These are phyloP conservation scores for Taphrorychus bicolor DNA, from an alignment of 2,888 invertebrate genomes.

Conservation along the genomic window DNA sequence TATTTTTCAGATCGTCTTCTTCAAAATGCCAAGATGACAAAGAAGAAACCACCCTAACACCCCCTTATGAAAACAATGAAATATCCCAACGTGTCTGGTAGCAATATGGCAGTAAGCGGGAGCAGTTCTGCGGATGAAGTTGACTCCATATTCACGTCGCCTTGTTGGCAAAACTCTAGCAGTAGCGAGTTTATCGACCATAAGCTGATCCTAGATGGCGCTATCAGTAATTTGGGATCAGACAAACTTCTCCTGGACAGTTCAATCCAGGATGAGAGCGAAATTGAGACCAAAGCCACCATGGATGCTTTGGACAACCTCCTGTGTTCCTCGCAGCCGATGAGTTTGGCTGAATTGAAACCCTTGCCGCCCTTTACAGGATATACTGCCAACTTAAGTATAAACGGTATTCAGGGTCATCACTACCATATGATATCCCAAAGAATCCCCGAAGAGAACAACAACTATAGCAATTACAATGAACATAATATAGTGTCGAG, in stretches of 20 bases:
- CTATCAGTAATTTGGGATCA: slow-evolving; percentile 62
- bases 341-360: slow-evolving; percentile 81
- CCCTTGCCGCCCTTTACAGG: slow-evolving; percentile 86
- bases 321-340: slow-evolving; percentile 62
- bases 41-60: slow-evolving; percentile 25
- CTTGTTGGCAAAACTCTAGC: slow-evolving; percentile 70
- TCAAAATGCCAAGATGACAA: slow-evolving; percentile 30
- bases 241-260: slow-evolving; percentile 61
- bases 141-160: slow-evolving; percentile 75
- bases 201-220: slow-evolving; percentile 66
- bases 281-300: slow-evolving; percentile 59
- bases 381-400: slow-evolving; percentile 84
- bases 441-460: slow-evolving; percentile 76
- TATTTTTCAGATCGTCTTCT: neutral
- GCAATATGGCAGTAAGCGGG: slow-evolving; percentile 58
- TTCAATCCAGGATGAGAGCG: slow-evolving; percentile 61
- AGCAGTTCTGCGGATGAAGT: slow-evolving; percentile 63
- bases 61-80: slow-evolving; percentile 52
- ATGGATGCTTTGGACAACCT: slow-evolving; percentile 74
- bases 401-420: slow-evolving; percentile 87
- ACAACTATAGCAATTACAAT: slow-evolving; percentile 66
- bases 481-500: slow-evolving; percentile 79
- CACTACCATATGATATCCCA: slow-evolving; percentile 87
- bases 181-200: slow-evolving; percentile 63
- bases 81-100: slow-evolving; percentile 58